Percentiles rank a stretch among this genome's conserved stretches.
Evolutionary conservation across 2,113 vertebrate species (phyloP).

Genomic region (Pterocles gutturalis): DNA sequence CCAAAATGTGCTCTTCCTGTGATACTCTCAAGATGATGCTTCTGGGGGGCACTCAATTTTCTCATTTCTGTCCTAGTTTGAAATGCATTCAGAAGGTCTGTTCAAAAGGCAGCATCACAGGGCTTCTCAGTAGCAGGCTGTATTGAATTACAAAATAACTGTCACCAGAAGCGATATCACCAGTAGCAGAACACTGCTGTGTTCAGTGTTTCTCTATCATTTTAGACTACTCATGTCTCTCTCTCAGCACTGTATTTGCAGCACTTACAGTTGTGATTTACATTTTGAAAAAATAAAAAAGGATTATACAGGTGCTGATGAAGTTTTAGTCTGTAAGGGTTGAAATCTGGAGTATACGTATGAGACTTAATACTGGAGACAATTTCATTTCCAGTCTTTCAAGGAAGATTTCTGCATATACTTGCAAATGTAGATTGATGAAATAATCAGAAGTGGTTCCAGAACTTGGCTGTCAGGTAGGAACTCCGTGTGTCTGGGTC

Average conservation of each 20-base stretch:
- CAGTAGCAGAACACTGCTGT: neutral
- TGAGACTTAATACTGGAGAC: neutral
- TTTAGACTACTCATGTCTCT: neutral
- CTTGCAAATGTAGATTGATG: neutral
- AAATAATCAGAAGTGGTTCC: slow-evolving; percentile 5
- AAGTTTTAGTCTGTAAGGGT: neutral
- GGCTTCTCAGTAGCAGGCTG: slow-evolving; percentile 12
- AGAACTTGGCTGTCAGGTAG: neutral
- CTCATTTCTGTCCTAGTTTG: neutral
- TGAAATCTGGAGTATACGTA: neutral
- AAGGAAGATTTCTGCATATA: slow-evolving; percentile 23
- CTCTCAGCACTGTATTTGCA: neutral
- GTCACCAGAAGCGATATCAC: slow-evolving; percentile 17
- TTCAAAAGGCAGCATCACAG: neutral
- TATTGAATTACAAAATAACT: slow-evolving; percentile 42
- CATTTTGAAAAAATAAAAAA: neutral
- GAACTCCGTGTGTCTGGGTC: neutral
- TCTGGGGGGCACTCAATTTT: neutral
- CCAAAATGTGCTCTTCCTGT: neutral
- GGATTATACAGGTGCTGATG: neutral
- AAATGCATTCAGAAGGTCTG: neutral
- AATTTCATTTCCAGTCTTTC: slow-evolving; percentile 4
- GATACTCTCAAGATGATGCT: neutral
- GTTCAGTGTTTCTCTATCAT: neutral
- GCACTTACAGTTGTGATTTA: slow-evolving; percentile 1